These are phyloP conservation scores for Allacma fusca DNA, from an alignment of 2,888 invertebrate species.

Conservation along the genomic window DNA sequence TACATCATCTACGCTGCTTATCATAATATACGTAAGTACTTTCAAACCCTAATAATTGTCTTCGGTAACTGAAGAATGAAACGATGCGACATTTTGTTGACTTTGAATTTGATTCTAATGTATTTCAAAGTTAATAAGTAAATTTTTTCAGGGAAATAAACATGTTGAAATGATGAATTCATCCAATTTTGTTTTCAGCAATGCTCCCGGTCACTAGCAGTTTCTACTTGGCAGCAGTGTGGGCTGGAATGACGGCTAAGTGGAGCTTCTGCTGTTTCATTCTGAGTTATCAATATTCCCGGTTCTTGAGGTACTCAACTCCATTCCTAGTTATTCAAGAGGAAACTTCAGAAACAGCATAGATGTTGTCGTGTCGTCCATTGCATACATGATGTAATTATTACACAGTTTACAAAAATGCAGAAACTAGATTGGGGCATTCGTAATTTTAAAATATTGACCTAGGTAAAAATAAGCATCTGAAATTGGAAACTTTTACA, in stretches of 20 bases:
- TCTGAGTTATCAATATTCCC: constrained; percentile 56
- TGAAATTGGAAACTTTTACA: too few species aligned
- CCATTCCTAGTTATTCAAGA: constrained; percentile 61
- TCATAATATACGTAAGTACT: constrained; percentile 61
- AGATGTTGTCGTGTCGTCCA: not conserved
- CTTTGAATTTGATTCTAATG: too few species aligned
- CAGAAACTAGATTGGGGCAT: too few species aligned
- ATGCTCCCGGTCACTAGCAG: constrained; percentile 58
- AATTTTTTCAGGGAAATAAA: too few species aligned
- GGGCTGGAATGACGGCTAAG: constrained; percentile 61
- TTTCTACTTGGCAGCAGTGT: constrained; percentile 61
- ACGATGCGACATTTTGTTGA: too few species aligned
- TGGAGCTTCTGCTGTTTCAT: constrained; percentile 58
- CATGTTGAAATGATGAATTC: too few species aligned
- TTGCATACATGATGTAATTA: not conserved
- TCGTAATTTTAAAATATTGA: too few species aligned
- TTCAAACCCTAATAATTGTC: too few species aligned
- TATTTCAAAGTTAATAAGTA: too few species aligned
- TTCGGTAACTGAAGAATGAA: not conserved
- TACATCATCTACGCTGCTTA: constrained; percentile 61
- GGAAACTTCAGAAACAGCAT: constrained; percentile 36
- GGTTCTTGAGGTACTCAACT: constrained; percentile 58
- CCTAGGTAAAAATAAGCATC: too few species aligned
- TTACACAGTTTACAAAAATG: not conserved
- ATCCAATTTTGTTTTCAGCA: constrained; percentile 50